A percentile compares a stretch with the other conserved stretches of the same genome.
These are phyloP conservation scores for Hoplostethus atlanticus DNA, from an alignment of 2,797 vertebrate species.

Conservation along the genomic window DNA sequence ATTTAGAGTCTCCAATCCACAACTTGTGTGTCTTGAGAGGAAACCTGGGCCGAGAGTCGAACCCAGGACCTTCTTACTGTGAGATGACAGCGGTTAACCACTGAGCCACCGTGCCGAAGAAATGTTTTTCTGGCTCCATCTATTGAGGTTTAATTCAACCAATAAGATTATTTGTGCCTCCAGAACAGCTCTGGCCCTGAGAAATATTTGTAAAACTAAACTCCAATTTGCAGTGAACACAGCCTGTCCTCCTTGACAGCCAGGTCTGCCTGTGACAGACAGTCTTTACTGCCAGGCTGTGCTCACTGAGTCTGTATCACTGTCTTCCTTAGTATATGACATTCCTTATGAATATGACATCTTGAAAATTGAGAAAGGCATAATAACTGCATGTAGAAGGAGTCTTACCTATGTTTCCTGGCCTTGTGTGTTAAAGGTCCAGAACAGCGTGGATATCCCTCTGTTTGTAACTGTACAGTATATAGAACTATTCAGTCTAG, in stretches of 20 bases:
- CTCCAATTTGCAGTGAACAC: conserved; percentile 18
- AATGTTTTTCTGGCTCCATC: conserved; percentile 9
- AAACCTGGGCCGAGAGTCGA: too few species aligned
- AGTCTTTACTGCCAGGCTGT: too few species aligned
- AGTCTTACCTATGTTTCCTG: conserved; percentile 58
- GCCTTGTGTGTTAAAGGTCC: conserved; percentile 38
- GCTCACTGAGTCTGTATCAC: too few species aligned
- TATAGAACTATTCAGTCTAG: conserved; percentile 54
- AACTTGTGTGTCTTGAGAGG: too few species aligned
- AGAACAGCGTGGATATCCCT: conserved; percentile 6
- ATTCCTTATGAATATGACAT: not conserved
- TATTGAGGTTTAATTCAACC: conserved; percentile 9
- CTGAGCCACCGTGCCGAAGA: not conserved
- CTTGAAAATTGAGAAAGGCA: not conserved
- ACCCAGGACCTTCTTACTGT: too few species aligned
- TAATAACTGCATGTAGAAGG: not conserved
- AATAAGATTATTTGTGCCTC: conserved; percentile 6
- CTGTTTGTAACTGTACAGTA: conserved; percentile 50
- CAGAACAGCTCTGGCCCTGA: too few species aligned
- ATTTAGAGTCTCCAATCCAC: too few species aligned
- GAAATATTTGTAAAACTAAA: conserved; percentile 18
- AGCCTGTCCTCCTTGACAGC: not conserved
- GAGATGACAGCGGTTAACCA: too few species aligned
- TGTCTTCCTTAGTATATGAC: not conserved
- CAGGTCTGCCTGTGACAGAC: not conserved